phyloP scores from a whole-genome alignment of 2,888 invertebrate genomes.

The Opisthograptis luteolata region DNA sequence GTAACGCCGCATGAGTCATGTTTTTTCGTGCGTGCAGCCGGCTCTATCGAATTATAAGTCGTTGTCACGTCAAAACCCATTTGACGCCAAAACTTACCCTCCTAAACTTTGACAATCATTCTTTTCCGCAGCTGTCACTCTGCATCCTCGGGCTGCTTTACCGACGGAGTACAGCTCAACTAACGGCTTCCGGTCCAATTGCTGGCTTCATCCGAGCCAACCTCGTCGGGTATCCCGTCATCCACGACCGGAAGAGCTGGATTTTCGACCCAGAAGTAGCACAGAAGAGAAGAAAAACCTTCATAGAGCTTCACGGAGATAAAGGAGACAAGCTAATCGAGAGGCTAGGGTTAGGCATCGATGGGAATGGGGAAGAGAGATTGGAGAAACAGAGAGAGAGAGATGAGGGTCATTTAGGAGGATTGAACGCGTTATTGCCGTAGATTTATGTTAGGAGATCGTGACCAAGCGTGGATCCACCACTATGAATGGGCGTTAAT shows the following conservation, averaged over 20 bases:
- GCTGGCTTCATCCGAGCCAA: slow-evolving; percentile 74
- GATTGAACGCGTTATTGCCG: slow-evolving; percentile 67
- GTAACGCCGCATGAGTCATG: too few species aligned
- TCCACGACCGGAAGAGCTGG: slow-evolving; percentile 85
- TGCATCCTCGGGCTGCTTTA: slow-evolving; percentile 49
- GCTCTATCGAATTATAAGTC: too few species aligned
- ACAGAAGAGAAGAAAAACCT: slow-evolving; percentile 83
- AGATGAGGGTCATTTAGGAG: slow-evolving; percentile 84
- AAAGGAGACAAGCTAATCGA: slow-evolving; percentile 87
- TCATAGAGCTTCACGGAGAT: slow-evolving; percentile 85
- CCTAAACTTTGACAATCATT: slow-evolving; percentile 31
- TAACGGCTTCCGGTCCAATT: slow-evolving; percentile 57
- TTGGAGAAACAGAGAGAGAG: slow-evolving; percentile 76
- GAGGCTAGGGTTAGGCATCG: slow-evolving; percentile 86
- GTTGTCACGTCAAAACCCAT: not conserved
- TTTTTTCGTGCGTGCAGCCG: too few species aligned
- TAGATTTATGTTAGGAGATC: slow-evolving; percentile 35
- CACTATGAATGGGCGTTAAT: too few species aligned
- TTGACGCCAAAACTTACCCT: slow-evolving; percentile 22
- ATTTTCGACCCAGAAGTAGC: slow-evolving; percentile 87
- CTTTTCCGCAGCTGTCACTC: slow-evolving; percentile 60
- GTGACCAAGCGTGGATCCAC: too few species aligned
- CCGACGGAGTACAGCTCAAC: slow-evolving; percentile 43
- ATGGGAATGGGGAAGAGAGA: slow-evolving; percentile 85
- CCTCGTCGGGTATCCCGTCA: slow-evolving; percentile 84